Base-by-base conservation (phyloP, 2,888 invertebrate species). In the Bruchidius siliquastri region DNA sequence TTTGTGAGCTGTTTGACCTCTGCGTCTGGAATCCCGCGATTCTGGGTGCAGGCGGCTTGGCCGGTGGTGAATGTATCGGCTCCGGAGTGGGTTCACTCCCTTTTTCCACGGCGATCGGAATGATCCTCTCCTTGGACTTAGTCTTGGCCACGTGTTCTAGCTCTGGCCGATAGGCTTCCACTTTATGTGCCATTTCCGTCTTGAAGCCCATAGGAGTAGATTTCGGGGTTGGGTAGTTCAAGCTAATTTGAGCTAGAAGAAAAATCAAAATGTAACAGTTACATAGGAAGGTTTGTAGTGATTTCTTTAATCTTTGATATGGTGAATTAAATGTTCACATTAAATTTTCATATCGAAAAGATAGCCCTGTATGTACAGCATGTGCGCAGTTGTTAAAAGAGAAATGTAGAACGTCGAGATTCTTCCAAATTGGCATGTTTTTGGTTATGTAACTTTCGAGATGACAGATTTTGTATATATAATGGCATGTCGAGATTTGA, bases 121-220 rank as follows among this genome's bases (percentile, higher is more conserved):
- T 92, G 79, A 92, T 91, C 79, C 91, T 88, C 84, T 93, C 93
- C 78, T 89, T 90, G 0, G 88, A 86, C 73, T 84, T 82, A 66
- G 79, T 77, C 76, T 81, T 82, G 8, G 81, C 79, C 71, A 81
- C 82, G 21, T 79, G 78, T 77, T 88, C 88, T 6, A 91, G 90
- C 80, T 91, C 76, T 0, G 49, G 21, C 21, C 22, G 49, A 22
- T 22, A 66, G 1, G 67, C 71, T 77, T 84, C 84, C 21, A 91
- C 87, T 76, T 88, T 88, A 84, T 91, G 90, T 72, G 90, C 89
- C 86, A 90, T 89, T 85, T 90, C 91, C 78, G 90, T 90, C 82
- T 89, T 89, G 82, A 89, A 90, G 75, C 88, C 88, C 88, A 89
- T 87, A 20, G 84, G 81, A 8, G 85, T 84, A 20, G 86, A 85